These are phyloP conservation scores for Eretmocerus hayati DNA, from an alignment of 2,888 invertebrate species.

Conservation along the genomic window DNA sequence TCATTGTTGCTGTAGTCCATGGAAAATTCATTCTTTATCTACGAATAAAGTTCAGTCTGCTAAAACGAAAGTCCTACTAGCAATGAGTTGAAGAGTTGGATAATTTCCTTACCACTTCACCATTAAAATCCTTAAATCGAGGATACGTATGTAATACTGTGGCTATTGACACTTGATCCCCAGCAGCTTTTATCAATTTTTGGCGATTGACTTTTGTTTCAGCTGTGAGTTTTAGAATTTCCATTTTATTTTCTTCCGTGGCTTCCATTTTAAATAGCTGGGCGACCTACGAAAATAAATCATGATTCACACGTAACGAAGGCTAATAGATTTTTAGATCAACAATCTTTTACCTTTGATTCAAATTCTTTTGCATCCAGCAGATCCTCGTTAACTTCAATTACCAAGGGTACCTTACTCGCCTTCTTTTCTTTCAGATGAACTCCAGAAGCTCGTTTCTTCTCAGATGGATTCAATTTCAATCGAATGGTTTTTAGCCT, in stretches of 20 bases:
- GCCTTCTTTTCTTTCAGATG: slow-evolving; percentile 11
- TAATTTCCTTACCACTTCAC: slow-evolving; percentile 12
- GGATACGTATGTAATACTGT: slow-evolving; percentile 12
- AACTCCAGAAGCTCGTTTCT: slow-evolving; percentile 8
- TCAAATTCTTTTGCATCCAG: slow-evolving; percentile 9
- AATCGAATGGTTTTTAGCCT: slow-evolving; percentile 17
- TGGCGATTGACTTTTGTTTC: slow-evolving; percentile 16
- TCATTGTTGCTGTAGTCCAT: slow-evolving; percentile 11
- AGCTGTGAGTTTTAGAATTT: slow-evolving; percentile 11
- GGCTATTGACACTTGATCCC: slow-evolving; percentile 1
- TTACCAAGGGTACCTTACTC: slow-evolving; percentile 6
- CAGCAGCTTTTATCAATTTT: slow-evolving; percentile 6
- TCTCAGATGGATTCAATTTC: slow-evolving; percentile 14
- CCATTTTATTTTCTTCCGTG: slow-evolving; percentile 8
- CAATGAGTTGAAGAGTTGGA: neutral
- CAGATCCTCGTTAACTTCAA: slow-evolving; percentile 7
- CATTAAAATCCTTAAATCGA: slow-evolving; percentile 16
- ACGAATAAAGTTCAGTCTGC: neutral
- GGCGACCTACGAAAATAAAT: slow-evolving; percentile 7
- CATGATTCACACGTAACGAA: neutral
- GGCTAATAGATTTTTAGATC: neutral
- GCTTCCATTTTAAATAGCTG: slow-evolving; percentile 2
- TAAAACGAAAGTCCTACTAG: neutral
- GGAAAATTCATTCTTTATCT: slow-evolving; percentile 16
- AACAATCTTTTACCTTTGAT: slow-evolving; percentile 7